Evolutionary conservation across 2,797 vertebrate species (phyloP).

Genomic region (Sparidentex hasta): DNA sequence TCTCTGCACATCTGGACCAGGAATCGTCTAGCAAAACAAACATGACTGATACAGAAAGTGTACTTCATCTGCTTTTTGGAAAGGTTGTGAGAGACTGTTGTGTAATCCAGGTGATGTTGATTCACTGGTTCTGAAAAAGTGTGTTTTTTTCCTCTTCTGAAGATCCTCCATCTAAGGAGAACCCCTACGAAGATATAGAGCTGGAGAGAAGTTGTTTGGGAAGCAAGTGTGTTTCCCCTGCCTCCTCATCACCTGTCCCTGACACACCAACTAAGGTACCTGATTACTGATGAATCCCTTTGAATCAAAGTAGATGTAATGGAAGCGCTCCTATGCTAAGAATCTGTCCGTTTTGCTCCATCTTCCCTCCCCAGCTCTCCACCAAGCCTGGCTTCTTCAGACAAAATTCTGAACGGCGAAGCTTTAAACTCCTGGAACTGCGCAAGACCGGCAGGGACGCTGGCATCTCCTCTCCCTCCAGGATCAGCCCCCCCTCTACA

Average conservation of each 20-base stretch:
- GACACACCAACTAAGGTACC: constrained; percentile 92
- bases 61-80: constrained; percentile 41
- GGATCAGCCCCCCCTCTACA: constrained; percentile 94
- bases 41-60: constrained; percentile 66
- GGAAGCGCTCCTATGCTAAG: background rate
- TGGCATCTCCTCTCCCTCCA: constrained; percentile 89
- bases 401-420: constrained; percentile 93
- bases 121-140: constrained; percentile 20
- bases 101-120: constrained; percentile 33
- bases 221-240: constrained; percentile 88
- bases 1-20: constrained; percentile 78
- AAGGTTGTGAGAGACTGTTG: constrained; percentile 30
- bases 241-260: constrained; percentile 88
- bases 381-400: constrained; percentile 89
- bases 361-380: constrained; percentile 67
- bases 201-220: constrained; percentile 87
- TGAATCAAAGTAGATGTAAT: background rate
- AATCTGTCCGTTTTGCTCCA: background rate
- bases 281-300: background rate
- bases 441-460: constrained; percentile 92
- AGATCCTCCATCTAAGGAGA: constrained; percentile 96
- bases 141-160: constrained; percentile 37
- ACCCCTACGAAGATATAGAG: constrained; percentile 98
- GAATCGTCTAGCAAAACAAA: constrained; percentile 67
- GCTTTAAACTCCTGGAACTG: constrained; percentile 93